These are phyloP conservation scores for Triplophysa rosa DNA, from an alignment of 2,113 vertebrate species.

Conservation along the genomic window DNA sequence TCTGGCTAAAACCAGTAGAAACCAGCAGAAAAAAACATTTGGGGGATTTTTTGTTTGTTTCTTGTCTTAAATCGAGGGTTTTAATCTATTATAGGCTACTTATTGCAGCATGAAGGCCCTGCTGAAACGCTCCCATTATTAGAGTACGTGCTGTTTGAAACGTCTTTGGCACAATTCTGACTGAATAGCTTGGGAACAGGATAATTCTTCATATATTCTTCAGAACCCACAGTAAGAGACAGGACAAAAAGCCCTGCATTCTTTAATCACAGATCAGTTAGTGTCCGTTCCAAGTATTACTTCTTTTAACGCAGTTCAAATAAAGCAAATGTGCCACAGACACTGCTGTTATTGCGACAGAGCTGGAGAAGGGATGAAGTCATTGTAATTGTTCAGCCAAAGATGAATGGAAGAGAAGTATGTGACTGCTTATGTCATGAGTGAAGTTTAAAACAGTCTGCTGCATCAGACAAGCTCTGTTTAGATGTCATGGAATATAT, in stretches of 20 bases:
- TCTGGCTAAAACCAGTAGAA: not conserved
- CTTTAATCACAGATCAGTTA: slow-evolving; percentile 24
- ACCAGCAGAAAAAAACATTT: not conserved
- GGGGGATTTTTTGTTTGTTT: not conserved
- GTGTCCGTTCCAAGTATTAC: slow-evolving; percentile 26
- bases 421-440: slow-evolving; percentile 37
- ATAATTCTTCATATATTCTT: slow-evolving; percentile 14
- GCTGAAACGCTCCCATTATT: not conserved
- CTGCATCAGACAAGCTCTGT: slow-evolving; percentile 40
- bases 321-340: slow-evolving; percentile 10
- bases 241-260: slow-evolving; percentile 15
- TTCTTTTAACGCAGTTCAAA: slow-evolving; percentile 13
- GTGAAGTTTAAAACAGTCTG: slow-evolving; percentile 37
- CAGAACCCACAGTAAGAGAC: not conserved
- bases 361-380: slow-evolving; percentile 40
- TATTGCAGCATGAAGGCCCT: not conserved
- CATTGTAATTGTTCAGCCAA: slow-evolving; percentile 56
- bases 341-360: not conserved
- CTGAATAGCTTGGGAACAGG: slow-evolving; percentile 4
- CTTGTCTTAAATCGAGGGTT: slow-evolving; percentile 10
- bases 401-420: slow-evolving; percentile 49
- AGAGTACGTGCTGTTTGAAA: slow-evolving; percentile 31
- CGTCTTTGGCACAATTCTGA: slow-evolving; percentile 31
- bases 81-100: slow-evolving; percentile 3
- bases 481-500: slow-evolving; percentile 12